A percentile compares a stretch with the other conserved stretches of the same genome.
Evolutionary conservation across 2,888 invertebrate genomes (phyloP).

Genomic region (Aphrophora alni): DNA sequence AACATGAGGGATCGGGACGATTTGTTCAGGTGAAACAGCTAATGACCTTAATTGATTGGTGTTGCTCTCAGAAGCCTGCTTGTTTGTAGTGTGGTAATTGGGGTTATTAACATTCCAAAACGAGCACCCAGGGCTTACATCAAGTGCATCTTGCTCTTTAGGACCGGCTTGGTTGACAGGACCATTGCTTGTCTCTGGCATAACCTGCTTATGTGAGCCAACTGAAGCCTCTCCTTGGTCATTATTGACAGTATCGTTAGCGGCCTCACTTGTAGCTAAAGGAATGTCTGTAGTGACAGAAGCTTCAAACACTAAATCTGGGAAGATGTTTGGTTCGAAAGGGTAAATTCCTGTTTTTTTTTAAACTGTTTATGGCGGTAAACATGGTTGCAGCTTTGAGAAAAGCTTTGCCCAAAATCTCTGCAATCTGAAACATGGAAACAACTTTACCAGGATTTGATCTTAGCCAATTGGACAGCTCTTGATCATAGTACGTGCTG

Average conservation of each 20-base stretch:
- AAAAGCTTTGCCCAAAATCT: constrained; percentile 42
- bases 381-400: constrained; percentile 47
- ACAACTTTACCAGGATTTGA: constrained; percentile 50
- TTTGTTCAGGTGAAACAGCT: not conserved
- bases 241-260: not conserved
- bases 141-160: too few relatives aligned
- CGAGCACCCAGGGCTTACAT: not conserved
- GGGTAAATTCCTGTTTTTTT: constrained; percentile 50
- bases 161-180: too few relatives aligned
- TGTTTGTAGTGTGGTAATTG: too few relatives aligned
- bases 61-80: too few relatives aligned
- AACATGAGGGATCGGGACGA: not conserved
- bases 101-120: not conserved
- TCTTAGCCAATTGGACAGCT: constrained; percentile 45
- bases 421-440: constrained; percentile 48
- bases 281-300: constrained; percentile 41
- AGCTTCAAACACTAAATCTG: constrained; percentile 51
- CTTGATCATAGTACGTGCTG: constrained; percentile 49
- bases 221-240: not conserved
- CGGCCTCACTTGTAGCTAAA: not conserved
- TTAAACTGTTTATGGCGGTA: constrained; percentile 52
- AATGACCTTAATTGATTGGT: too few relatives aligned
- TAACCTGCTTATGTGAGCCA: not conserved
- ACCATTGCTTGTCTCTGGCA: too few relatives aligned
- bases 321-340: constrained; percentile 51